Base-by-base conservation (phyloP, 2,797 vertebrate genomes). In the Pseudochirops cupreus region DNA sequence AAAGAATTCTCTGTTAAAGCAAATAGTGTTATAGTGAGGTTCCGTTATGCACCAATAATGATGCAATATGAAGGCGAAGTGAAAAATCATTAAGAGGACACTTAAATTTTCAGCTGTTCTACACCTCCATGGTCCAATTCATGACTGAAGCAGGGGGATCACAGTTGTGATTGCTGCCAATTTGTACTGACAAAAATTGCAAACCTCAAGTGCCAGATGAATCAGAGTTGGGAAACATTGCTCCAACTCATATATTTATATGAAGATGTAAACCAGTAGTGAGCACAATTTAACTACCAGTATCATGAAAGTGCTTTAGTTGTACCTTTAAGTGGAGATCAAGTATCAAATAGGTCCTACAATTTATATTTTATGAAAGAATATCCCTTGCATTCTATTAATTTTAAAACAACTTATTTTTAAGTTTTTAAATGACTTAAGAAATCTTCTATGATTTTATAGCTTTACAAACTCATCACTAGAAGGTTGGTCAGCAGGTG, bases 241-340 rank as follows among this genome's bases (percentile, higher is more conserved):
- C 95, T 96, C 96, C 97, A 95, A 94, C 74, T 98, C 82, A n/a
- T 93, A 92, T 95, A 97, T 98, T 98, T 98, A 97, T 97, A 97
- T 97, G 95, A 95, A 98, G 96, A 97, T 98, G 95, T 96, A 31
- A 97, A 98, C 95, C 94, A 97, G 87, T 57, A 96, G 74, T 95
- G 90, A 95, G 96, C 87, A 96, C 92, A 96, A 95, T 82, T 97
- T 98, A 96, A 97, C 95, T 98, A 98, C 95, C 89, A 97, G 91
- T 96, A 57, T 94, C 96, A 97, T 95, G 74, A 94, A 97, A 97
- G 92, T 91, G 53, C 56, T 96, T 29, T 59, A 95, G 95, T 95
- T 94, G 97, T 96, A 97, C 97, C 96, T 98, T 96, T 98, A 97
- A 98, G 96, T 87, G 93, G 91, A 93, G 95, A 97, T 91, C 9